phyloP scores from a whole-genome alignment of 2,797 vertebrate genomes.

The Gila robusta region DNA sequence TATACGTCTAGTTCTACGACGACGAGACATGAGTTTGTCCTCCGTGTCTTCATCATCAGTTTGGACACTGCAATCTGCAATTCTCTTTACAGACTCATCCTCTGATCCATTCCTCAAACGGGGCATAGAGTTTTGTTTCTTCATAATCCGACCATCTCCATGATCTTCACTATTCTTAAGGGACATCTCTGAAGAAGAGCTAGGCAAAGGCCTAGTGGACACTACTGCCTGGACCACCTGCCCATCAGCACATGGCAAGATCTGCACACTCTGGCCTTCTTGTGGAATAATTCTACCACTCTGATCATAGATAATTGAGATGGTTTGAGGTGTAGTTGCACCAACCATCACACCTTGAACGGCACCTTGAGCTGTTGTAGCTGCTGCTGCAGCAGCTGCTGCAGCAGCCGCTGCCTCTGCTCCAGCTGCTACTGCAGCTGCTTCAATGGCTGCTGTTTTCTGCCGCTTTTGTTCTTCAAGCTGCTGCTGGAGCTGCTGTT shows the following conservation, averaged over 20 bases:
- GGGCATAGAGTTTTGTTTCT: constrained; percentile 97
- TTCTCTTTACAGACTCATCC: constrained; percentile 87
- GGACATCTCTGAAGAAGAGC: constrained; percentile 95
- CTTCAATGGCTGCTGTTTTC: constrained; percentile 86
- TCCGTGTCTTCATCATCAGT: constrained; percentile 97
- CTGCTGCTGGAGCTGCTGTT: constrained; percentile 98
- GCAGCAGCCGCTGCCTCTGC: constrained; percentile 87
- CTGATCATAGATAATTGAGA: constrained; percentile 86
- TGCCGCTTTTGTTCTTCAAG: constrained; percentile 97
- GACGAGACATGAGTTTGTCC: constrained; percentile 88
- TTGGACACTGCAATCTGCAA: constrained; percentile 94
- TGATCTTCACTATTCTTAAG: constrained; percentile 89
- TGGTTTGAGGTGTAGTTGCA: constrained; percentile 78
- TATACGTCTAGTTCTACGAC: constrained; percentile 90
- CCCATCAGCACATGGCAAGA: constrained; percentile 82
- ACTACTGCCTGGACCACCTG: constrained; percentile 84
- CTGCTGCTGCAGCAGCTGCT: constrained; percentile 85
- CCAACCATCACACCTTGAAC: constrained; percentile 87
- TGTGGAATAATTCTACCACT: constrained; percentile 84
- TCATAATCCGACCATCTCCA: constrained; percentile 86
- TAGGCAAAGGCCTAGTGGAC: constrained; percentile 88
- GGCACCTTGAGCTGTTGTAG: constrained; percentile 89
- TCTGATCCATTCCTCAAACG: constrained; percentile 90
- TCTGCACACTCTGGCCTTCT: constrained; percentile 91
- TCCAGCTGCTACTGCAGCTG: constrained; percentile 84